Evolutionary conservation across 2,797 vertebrate species (phyloP).

Genomic region (Austrolebias charrua): DNA sequence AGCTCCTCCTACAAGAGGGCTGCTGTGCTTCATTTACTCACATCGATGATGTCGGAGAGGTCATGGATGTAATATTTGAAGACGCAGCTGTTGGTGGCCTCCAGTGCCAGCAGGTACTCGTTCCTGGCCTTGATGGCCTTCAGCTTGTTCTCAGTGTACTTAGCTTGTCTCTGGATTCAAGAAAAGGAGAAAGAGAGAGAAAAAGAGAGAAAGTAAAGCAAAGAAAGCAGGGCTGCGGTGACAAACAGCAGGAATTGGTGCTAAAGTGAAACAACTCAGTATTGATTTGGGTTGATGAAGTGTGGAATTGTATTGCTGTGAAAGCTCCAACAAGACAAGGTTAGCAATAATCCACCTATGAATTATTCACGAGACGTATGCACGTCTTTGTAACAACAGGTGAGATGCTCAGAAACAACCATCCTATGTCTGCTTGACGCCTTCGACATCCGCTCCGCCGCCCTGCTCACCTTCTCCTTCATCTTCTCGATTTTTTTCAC

Average conservation of each 20-base stretch:
- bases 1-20: conserved; percentile 2
- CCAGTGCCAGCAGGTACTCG: conserved; percentile 94
- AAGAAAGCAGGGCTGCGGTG: conserved; percentile 8
- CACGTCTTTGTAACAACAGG: conserved; percentile 47
- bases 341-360: conserved; percentile 53
- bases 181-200: conserved; percentile 1
- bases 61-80: conserved; percentile 99
- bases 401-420: conserved; percentile 24
- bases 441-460: not conserved
- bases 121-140: conserved; percentile 98
- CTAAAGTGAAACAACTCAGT: conserved; percentile 43
- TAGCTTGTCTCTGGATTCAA: conserved; percentile 88
- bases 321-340: conserved; percentile 56
- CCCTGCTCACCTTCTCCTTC: conserved; percentile 92
- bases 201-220: conserved; percentile 6
- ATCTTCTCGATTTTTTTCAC: conserved; percentile 99
- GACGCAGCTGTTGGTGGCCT: conserved; percentile 94
- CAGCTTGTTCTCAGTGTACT: conserved; percentile 97
- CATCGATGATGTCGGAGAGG: conserved; percentile 96
- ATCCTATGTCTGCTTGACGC: not conserved
- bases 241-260: conserved; percentile 29
- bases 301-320: conserved; percentile 37
- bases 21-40: conserved; percentile 77
- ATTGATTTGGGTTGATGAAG: conserved; percentile 64
- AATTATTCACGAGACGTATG: conserved; percentile 56